These are phyloP conservation scores for Notarius quadriscutis DNA, from an alignment of 2,113 vertebrate species.

Conservation along the genomic window DNA sequence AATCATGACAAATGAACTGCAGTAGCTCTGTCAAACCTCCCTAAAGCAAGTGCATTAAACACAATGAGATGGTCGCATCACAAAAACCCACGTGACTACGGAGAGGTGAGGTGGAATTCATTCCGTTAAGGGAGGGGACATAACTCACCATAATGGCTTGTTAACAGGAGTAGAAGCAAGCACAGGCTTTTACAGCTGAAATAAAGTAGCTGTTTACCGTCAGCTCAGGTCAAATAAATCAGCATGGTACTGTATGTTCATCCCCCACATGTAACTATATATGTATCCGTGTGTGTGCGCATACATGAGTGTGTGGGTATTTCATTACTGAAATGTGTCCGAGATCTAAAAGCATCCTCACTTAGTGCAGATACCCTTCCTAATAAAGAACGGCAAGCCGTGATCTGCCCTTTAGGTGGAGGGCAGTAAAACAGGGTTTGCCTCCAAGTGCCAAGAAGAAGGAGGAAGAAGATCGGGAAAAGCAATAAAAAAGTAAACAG, in stretches of 20 bases:
- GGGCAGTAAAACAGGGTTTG: slow-evolving; percentile 17
- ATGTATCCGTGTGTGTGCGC: slow-evolving; percentile 51
- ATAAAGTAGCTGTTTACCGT: slow-evolving; percentile 84
- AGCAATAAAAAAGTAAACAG: not conserved
- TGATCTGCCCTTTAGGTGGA: slow-evolving; percentile 4
- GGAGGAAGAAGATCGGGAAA: not conserved
- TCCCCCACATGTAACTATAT: slow-evolving; percentile 64
- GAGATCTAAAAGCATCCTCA: slow-evolving; percentile 68
- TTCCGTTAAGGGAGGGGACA: slow-evolving; percentile 66
- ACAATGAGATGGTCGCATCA: slow-evolving; percentile 20
- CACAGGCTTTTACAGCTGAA: slow-evolving; percentile 84
- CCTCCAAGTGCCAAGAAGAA: not conserved
- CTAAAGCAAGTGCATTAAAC: slow-evolving; percentile 32
- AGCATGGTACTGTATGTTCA: slow-evolving; percentile 46
- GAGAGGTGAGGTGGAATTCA: slow-evolving; percentile 72
- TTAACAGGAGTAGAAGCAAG: slow-evolving; percentile 84
- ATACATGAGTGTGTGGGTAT: slow-evolving; percentile 66
- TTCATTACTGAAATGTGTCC: slow-evolving; percentile 84
- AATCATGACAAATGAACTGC: slow-evolving; percentile 33
- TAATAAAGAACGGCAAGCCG: slow-evolving; percentile 23
- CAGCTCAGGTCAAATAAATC: slow-evolving; percentile 80
- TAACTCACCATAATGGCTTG: slow-evolving; percentile 85
- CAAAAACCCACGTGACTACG: not conserved
- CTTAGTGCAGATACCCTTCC: not conserved
- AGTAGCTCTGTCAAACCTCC: slow-evolving; percentile 3